Evolutionary conservation across 1,140 invertebrate genomes (phyloP), one percentile per base, ranked within the genome.

Genomic region (Platyscapa corneri): DNA sequence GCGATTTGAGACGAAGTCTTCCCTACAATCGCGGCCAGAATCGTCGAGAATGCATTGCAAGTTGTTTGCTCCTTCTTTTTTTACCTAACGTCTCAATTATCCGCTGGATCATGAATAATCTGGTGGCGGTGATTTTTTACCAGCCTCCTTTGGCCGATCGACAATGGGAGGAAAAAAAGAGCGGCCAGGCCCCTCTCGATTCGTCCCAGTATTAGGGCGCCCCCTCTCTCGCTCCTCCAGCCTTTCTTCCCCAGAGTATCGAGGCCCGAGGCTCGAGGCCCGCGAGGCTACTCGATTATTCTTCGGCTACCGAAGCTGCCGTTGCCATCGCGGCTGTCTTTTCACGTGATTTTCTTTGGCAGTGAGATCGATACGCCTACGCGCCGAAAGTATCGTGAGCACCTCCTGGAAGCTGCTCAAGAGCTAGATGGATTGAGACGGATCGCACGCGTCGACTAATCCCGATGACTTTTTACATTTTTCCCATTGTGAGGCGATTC

Each of bases 61-160:
- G 34, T 74, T 37, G n/a, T 27, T 56, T 8, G 56, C 8, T 42
- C 27, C 37, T 67, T 49, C 64, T 74, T 83, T 82, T 82, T 83
- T 76, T 83, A 56, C 56, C 82, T 74, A 84, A 80, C 83, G 65
- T 84, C 83, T 84, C 83, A 84, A 84, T 84, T 84, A 84, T 79
- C 83, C 83, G 65, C 64, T 27, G 42, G 83, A 84, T 84, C 83
- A 84, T 84, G 83, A 84, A 84, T 84, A 84, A 84, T 84, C 64
- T 67, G 32, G 76, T 42, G 83, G 76, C 65, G 75, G 76, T 84
- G 77, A 79, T 84, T 84, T 84, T 84, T 84, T 84, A 78, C 75
- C 75, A 16, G 60, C 30, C 56, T 67, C 20, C 32, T 67, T 84
- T 30, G 42, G 76, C 65, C 76, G 76, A 79, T 84, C 65, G 76